Base-by-base conservation (phyloP, 2,113 vertebrate genomes). In the Nesogale talazaci region DNA sequence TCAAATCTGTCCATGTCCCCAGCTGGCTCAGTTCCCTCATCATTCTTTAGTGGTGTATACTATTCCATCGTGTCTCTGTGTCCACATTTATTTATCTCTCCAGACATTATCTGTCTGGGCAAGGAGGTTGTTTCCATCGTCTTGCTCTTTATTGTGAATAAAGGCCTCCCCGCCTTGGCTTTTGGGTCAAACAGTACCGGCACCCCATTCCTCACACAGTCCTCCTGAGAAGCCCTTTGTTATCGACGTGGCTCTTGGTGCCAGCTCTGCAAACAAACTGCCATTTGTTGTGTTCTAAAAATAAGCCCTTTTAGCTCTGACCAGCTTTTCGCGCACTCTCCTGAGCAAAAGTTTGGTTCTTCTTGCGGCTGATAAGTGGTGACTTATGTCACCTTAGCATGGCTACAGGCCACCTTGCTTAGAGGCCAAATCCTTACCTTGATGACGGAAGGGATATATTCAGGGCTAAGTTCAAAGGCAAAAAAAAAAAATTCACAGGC, bases 221-320 rank as follows among this genome's bases (percentile, higher is more conserved):
- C 31, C 75, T 79, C 15, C 20, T 0, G 0, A 65, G 31, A 77
- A 79, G 52, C 42, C 85, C 36, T 88, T 46, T 63, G 77, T 38
- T 81, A 27, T 36, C 31, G 67, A 69, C 57, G 87, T 29, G 31
- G 31, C 84, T 83, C 10, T 42, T 38, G 19, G 67, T 76, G 36
- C 65, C 87, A 77, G 40, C 70, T 82, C 85, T 59, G 29, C 57
- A 94, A 92, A 94, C 91, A 92, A 95, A 77, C 38, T 42, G 40
- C 87, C n/a, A 15, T 89, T 92, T 94, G 87, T 86, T 92, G 79
- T 56, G 83, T 83, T 91, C 85, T 84, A 67, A 94, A 96, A 96
- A 86, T 88, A 85, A 94, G 84, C 15, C 84, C 65, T 94, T 95
- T 70, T 83, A 87, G 77, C 34, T 77, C 69, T 89, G 75, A 80